These are phyloP conservation scores for Scylla paramamosain DNA, from an alignment of 1,140 invertebrate species.

Conservation along the genomic window DNA sequence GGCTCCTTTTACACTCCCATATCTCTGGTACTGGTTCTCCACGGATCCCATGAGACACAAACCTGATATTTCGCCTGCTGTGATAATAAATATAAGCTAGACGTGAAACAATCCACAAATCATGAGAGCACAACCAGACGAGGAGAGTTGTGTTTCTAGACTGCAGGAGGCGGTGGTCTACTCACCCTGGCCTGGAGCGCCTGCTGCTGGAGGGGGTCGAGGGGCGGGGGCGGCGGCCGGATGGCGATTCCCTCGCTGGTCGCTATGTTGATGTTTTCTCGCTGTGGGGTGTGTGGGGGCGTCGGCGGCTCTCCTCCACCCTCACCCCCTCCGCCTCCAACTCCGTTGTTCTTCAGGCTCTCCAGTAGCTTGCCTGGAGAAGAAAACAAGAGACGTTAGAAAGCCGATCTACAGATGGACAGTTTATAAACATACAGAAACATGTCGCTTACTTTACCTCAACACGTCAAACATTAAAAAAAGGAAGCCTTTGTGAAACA, in stretches of 20 bases:
- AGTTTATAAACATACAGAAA: not conserved
- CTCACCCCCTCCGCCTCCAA: slow-evolving; percentile 30
- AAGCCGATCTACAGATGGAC: not conserved
- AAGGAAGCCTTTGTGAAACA: no score
- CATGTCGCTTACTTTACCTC: no score
- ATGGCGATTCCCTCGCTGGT: slow-evolving; percentile 31
- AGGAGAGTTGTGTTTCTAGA: not conserved
- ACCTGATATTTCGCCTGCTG: not conserved
- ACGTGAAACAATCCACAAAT: slow-evolving; percentile 10
- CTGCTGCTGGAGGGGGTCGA: slow-evolving; percentile 65
- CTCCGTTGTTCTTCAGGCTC: slow-evolving; percentile 62
- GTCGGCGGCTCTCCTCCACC: slow-evolving; percentile 60
- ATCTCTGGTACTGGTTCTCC: not conserved
- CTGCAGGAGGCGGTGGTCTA: not conserved
- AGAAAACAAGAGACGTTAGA: not conserved
- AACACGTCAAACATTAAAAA: no score
- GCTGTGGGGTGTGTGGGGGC: slow-evolving; percentile 65
- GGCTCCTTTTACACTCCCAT: not conserved
- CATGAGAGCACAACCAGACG: not conserved
- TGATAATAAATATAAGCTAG: not conserved
- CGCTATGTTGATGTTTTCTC: slow-evolving; percentile 43
- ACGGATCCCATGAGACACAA: not conserved
- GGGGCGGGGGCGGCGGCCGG: slow-evolving; percentile 37
- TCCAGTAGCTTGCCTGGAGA: slow-evolving; percentile 62
- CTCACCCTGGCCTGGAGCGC: slow-evolving; percentile 64